These are phyloP conservation scores for Anniella stebbinsi DNA, from an alignment of 2,797 vertebrate genomes.

Conservation along the genomic window DNA sequence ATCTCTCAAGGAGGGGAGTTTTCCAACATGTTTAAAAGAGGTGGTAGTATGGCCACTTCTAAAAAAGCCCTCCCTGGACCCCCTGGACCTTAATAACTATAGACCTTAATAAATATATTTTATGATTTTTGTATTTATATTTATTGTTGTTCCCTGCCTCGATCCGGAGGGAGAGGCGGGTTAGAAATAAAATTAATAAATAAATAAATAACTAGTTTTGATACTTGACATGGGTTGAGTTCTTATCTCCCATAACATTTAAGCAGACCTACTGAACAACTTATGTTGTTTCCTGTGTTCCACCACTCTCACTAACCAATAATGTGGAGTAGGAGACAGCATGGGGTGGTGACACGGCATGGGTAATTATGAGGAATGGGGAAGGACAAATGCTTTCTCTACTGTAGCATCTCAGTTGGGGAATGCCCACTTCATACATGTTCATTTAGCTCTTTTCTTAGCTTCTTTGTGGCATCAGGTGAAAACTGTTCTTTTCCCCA, in stretches of 20 bases:
- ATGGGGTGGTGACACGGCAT: neutral
- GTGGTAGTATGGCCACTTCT: too few species aligned
- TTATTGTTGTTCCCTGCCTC: too few species aligned
- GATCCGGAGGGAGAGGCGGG: too few species aligned
- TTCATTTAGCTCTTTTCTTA: neutral
- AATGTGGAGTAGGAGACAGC: neutral
- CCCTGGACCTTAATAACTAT: too few species aligned
- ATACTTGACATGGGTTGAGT: too few species aligned
- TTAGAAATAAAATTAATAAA: too few species aligned
- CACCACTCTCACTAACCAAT: neutral
- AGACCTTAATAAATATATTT: too few species aligned
- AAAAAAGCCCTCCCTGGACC: too few species aligned
- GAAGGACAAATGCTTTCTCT: neutral
- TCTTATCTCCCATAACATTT: neutral
- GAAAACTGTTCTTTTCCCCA: neutral
- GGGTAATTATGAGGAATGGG: neutral
- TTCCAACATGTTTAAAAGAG: too few species aligned
- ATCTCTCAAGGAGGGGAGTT: too few species aligned
- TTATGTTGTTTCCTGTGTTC: neutral
- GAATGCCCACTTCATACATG: neutral
- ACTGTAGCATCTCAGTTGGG: neutral
- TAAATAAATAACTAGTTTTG: too few species aligned
- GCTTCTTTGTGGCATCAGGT: neutral
- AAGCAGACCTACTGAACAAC: neutral
- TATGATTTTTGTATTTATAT: too few species aligned